Evolutionary conservation across 1,140 invertebrate species (phyloP).

Genomic region (Scylla paramamosain): DNA sequence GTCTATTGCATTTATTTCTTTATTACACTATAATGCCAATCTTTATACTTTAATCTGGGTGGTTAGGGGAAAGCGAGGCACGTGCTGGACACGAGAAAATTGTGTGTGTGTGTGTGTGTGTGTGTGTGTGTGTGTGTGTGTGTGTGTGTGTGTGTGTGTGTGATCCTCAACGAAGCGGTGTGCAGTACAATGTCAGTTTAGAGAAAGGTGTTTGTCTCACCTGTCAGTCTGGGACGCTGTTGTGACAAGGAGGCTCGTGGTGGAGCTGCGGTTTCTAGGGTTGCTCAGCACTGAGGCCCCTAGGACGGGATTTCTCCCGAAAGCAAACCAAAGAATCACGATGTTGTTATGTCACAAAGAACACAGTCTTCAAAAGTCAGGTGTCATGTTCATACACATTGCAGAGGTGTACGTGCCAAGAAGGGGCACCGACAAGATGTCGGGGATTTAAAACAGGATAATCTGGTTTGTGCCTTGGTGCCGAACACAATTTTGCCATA

Average conservation of each 20-base stretch:
- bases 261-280: background rate
- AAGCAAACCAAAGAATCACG: background rate
- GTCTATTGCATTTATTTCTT: background rate
- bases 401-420: background rate
- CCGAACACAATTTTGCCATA: background rate
- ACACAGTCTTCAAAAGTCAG: background rate
- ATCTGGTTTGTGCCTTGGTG: background rate
- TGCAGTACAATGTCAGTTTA: background rate
- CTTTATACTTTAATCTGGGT: background rate
- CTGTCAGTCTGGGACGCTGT: background rate
- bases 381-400: background rate
- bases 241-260: background rate
- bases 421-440: background rate
- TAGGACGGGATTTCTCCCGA: background rate
- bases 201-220: background rate
- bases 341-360: background rate
- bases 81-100: background rate
- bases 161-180: background rate
- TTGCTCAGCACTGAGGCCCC: no score
- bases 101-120: slow-evolving; percentile 46
- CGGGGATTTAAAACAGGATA: background rate
- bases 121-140: slow-evolving; percentile 52
- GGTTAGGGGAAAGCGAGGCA: background rate
- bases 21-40: background rate
- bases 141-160: slow-evolving; percentile 57